Base-by-base conservation (phyloP, 2,888 invertebrate species). In the Hyposoter didymator region DNA sequence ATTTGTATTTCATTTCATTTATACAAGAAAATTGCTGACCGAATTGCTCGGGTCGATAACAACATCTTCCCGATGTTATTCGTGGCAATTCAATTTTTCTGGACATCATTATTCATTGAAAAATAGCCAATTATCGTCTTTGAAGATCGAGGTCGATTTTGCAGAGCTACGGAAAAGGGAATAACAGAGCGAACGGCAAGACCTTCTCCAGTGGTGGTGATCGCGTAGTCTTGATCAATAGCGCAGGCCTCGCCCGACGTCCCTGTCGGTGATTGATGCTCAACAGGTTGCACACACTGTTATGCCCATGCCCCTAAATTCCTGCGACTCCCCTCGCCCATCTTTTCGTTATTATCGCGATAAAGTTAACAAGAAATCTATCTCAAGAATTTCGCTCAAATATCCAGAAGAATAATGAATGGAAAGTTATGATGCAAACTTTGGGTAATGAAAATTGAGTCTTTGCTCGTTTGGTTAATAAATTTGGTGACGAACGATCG, bases 1-100 rank as follows among this genome's bases (percentile, higher is more conserved):
- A 70, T 78, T 78, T 62, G n/a, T 84, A 86, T 88, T 88, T 88
- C 86, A 87, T 87, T 87, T 84, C 73, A 87, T 86, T 88, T 87
- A 76, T 85, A 87, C 76, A 88, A 87, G 79, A 83, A 62, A n/a
- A 82, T 82, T 79, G 59, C 45, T 82, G 49, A 59, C 32, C 67
- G 6, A 14, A 78, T 70, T 47, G 35, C 28, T 45, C 39, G 52
- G 43, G 64, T 67, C 64, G 66, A 32, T 19, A 32, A 22, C 32
- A 62, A 52, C 64, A 32, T 81, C 49, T 64, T 49, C 72, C 59
- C n/a, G 66, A 28, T 78, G 22, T 47, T 17, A 73, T 81, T 39
- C 55, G 28, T 59, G 67, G 64, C 52, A 28, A 55, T 85, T 82
- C 0, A n/a, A 22, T 35, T 75, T 55, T n/a, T 70, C n/a, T 59